Evolutionary conservation across 2,113 vertebrate genomes (phyloP), one percentile per base, ranked within the genome.

Genomic region (Tachycineta bicolor): DNA sequence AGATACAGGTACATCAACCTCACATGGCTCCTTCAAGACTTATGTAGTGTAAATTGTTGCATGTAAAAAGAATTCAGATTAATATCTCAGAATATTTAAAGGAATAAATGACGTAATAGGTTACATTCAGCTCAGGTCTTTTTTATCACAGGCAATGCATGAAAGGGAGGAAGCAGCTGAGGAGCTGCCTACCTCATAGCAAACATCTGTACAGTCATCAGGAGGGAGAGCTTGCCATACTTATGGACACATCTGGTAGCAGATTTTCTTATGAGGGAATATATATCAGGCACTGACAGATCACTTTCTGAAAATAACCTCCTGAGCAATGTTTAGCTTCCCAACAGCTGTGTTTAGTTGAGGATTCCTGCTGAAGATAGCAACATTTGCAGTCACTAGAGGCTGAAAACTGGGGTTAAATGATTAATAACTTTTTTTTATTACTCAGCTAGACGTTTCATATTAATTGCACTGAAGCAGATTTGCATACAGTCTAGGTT

Each of bases 351-450:
- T 87, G 73, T 93, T 94, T 93, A 87, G 64, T 28, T 87, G 90
- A 89, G 41, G 56, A 83, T 81, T 97, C 80, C 92, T 89, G 79
- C n/a, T 93, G 90, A 97, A 83, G 31, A 90, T 41, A 89, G 43
- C 81, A 85, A 91, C 52, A 68, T 90, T 75, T 96, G 29, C 43
- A 93, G n/a, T 60, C 64, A 78, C 47, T 68, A n/a, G 68, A 81
- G 76, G 60, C 20, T 92, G 60, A 92, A 94, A 91, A 83, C 20
- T 74, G 12, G 25, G 47, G 92, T 75, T 86, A 80, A 92, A 59
- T 81, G 39, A 86, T 87, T 92, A 90, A 81, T 70, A 77, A 39
- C 29, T 86, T 90, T 83, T 55, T 75, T 89, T 87, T 86, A 44
- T 86, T 89, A 58, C 76, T 63, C 52, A 90, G 13, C 10, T 86